Percentiles rank a stretch among this genome's conserved stretches.
These are phyloP conservation scores for Ranitomeya imitator DNA, from an alignment of 2,113 vertebrate species.

Conservation along the genomic window DNA sequence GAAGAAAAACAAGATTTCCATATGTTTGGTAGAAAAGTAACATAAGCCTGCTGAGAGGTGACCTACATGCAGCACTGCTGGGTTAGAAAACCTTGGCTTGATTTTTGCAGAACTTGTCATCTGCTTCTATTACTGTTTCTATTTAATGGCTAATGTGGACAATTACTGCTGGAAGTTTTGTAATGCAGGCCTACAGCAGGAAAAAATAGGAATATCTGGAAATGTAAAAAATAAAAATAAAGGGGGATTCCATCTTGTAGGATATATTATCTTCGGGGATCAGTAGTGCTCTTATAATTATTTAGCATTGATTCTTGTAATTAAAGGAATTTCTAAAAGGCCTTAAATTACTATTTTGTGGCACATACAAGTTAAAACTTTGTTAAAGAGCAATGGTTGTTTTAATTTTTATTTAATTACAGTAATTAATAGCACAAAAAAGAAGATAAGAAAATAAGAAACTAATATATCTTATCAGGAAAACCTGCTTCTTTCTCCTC, in stretches of 20 bases:
- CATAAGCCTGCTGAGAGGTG: constrained; percentile 22
- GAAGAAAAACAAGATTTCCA: constrained; percentile 1
- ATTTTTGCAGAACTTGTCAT: neutral
- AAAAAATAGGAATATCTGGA: neutral
- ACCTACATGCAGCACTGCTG: constrained; percentile 11
- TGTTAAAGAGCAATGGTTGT: too few relatives aligned
- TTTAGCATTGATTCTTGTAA: too few relatives aligned
- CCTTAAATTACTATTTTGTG: too few relatives aligned
- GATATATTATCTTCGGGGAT: neutral
- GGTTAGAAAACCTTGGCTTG: neutral
- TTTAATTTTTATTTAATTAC: too few relatives aligned
- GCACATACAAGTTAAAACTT: too few relatives aligned
- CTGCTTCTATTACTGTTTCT: neutral
- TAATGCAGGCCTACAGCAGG: neutral
- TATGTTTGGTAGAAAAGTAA: neutral
- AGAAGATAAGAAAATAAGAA: too few relatives aligned
- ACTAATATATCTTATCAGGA: too few relatives aligned
- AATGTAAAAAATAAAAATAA: neutral
- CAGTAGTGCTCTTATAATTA: neutral
- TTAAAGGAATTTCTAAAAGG: too few relatives aligned
- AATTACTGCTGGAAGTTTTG: neutral
- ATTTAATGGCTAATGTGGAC: neutral
- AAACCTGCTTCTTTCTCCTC: too few relatives aligned
- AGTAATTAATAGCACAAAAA: too few relatives aligned
- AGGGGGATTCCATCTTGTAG: neutral